Percentiles rank a stretch among this genome's conserved stretches.
These are phyloP conservation scores for Opisthograptis luteolata DNA, from an alignment of 2,888 invertebrate species.

Conservation along the genomic window DNA sequence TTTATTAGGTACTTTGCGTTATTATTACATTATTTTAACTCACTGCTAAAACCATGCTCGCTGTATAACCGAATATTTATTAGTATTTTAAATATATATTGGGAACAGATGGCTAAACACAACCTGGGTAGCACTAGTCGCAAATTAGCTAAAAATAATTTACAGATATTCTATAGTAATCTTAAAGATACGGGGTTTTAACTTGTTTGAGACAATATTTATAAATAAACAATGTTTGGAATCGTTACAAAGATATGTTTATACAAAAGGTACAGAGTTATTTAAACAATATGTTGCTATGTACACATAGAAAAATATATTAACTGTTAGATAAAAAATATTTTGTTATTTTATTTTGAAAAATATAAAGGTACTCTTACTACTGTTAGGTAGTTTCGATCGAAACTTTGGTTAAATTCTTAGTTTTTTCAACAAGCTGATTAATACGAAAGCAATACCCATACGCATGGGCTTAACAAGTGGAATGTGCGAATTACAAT, in stretches of 20 bases:
- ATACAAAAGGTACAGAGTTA: slow-evolving; percentile 53
- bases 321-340: slow-evolving; percentile 66
- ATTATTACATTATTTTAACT: neutral
- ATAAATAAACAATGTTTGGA: slow-evolving; percentile 29
- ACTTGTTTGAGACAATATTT: slow-evolving; percentile 22
- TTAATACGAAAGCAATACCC: slow-evolving; percentile 24
- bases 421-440: slow-evolving; percentile 34
- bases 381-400: slow-evolving; percentile 49
- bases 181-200: slow-evolving; percentile 23
- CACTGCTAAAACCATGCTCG: neutral
- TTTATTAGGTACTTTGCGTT: neutral
- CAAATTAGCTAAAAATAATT: slow-evolving; percentile 37
- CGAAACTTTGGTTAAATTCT: slow-evolving; percentile 47
- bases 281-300: slow-evolving; percentile 52
- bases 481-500: slow-evolving; percentile 76
- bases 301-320: slow-evolving; percentile 76
- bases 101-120: slow-evolving; percentile 57
- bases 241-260: slow-evolving; percentile 47
- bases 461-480: slow-evolving; percentile 4
- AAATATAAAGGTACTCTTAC: slow-evolving; percentile 48
- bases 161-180: slow-evolving; percentile 26
- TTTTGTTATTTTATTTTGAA: slow-evolving; percentile 61
- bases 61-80: neutral
- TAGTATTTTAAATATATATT: neutral
- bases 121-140: slow-evolving; percentile 51